phyloP scores from a whole-genome alignment of 2,797 vertebrate genomes.

The Acanthis flammea region DNA sequence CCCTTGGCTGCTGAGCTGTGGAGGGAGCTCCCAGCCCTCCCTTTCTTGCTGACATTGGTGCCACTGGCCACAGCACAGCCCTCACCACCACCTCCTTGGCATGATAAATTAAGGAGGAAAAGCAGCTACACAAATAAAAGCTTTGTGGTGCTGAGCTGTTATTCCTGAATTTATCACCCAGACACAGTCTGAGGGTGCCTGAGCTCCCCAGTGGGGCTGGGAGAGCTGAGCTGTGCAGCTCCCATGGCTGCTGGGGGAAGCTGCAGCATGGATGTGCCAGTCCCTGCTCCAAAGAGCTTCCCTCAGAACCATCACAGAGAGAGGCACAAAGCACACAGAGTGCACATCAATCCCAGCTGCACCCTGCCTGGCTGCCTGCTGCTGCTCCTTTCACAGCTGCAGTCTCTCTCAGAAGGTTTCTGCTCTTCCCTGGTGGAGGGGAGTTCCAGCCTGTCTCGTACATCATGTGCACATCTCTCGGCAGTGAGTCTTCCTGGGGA shows the following conservation, averaged over 20 bases:
- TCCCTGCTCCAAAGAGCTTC: neutral
- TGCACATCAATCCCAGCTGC: constrained; percentile 2
- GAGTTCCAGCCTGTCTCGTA: neutral
- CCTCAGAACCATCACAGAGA: neutral
- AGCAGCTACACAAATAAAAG: neutral
- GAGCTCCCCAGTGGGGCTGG: neutral
- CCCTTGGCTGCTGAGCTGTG: neutral
- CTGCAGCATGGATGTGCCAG: neutral
- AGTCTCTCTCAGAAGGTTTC: neutral
- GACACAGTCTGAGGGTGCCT: neutral
- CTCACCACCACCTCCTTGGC: neutral
- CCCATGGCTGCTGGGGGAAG: neutral
- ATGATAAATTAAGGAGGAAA: neutral
- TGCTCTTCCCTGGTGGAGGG: neutral
- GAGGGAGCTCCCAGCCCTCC: neutral
- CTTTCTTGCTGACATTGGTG: neutral
- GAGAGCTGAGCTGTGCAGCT: neutral
- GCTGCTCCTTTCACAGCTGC: neutral
- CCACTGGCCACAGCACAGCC: neutral
- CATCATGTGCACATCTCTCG: neutral
- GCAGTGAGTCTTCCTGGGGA: neutral
- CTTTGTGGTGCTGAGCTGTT: neutral
- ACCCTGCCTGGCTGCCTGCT: neutral
- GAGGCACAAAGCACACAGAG: constrained; percentile 10
- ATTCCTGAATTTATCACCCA: neutral